Base-by-base conservation (phyloP, 1,140 invertebrate species). In the Lepidurus apus region DNA sequence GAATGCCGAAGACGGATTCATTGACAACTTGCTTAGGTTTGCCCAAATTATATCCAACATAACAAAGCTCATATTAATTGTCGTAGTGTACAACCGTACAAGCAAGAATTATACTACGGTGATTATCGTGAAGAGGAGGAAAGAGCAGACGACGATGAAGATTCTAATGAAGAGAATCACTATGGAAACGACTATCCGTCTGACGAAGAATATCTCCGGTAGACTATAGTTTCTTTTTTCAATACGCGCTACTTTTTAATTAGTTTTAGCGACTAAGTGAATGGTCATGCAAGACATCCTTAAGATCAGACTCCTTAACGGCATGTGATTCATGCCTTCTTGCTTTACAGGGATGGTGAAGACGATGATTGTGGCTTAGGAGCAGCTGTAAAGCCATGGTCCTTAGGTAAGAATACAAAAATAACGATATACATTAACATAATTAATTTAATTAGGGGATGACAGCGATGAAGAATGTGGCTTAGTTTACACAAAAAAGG, bases 91-190 rank as follows among this genome's bases (percentile, higher is more conserved):
- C 77, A 78, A 7, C 77, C 77, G 43, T 24, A 73, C 17, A 26
- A 24, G 21, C 26, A 74, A 10, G 13, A 21, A 7, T n/a, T 78
- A 26, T 47, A 24, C 21, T 17, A 74, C 45, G 79, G 80, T 65
- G 77, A 77, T 21, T 74, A 73, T 75, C 42, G 42, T 1, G 74
- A 76, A 3, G 79, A 78, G 0, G n/a, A 65, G 0, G 53, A 65
- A 65, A 65, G 5, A 65, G 53, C 42, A 13, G 73, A 74, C 42
- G 79, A 80, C 79, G 83, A 83, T 10, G 84, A 84, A 75, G 84
- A 84, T 81, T 84, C 83, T 8, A 84, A 84, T 80, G 84, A 84
- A 81, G 84, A 84, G 80, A 82, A 83, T 76, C 82, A 83, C 77
- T 84, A 83, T 82, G 77, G 81, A 74, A 84, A 84, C 81, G 83